Conservation (phyloP, 2,113 vertebrate species). For the Rissa tridactyla region DNA sequence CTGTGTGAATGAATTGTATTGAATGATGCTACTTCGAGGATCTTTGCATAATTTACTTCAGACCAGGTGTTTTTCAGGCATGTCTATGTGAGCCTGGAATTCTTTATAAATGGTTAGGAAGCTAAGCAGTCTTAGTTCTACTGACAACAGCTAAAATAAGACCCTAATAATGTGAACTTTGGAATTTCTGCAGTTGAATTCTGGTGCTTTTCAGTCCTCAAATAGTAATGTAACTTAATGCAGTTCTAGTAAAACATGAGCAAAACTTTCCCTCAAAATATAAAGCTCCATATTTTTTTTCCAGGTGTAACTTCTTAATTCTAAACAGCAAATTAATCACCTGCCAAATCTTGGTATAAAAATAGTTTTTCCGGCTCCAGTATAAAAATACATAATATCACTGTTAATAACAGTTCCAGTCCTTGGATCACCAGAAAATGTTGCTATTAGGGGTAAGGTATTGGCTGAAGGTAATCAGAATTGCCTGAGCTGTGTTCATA, state of each 20-base stretch:
- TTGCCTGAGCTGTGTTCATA: background rate
- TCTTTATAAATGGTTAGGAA: background rate
- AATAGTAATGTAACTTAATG: background rate
- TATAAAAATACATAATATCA: background rate
- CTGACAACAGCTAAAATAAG: background rate
- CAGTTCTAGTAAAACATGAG: background rate
- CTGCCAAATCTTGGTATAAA: background rate
- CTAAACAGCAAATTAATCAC: background rate
- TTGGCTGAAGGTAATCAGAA: background rate
- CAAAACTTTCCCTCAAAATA: background rate
- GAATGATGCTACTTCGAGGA: background rate
- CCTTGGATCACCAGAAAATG: background rate
- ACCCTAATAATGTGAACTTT: background rate
- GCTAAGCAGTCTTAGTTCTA: background rate
- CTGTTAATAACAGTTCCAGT: background rate
- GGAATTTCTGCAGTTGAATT: background rate
- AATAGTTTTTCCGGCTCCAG: background rate
- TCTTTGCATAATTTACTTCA: background rate
- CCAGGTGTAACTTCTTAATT: background rate
- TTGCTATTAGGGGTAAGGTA: background rate
- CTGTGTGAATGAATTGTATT: background rate
- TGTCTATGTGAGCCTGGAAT: background rate
- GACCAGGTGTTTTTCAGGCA: background rate
- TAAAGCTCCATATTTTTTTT: background rate
- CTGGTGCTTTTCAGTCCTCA: background rate